These are phyloP conservation scores for Catocala nupta DNA, from an alignment of 2,888 invertebrate genomes.

Conservation along the genomic window DNA sequence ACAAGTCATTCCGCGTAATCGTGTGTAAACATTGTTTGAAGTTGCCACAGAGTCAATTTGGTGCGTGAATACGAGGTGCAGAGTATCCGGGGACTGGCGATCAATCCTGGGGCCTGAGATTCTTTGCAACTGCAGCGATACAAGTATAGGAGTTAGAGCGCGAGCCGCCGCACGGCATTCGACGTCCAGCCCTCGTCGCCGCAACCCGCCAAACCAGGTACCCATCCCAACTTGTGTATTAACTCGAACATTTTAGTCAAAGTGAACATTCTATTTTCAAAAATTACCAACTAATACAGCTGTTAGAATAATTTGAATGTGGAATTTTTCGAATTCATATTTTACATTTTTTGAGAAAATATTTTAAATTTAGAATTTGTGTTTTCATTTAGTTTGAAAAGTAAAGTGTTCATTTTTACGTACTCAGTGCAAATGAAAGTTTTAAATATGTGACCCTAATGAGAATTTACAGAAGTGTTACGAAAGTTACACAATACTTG, in stretches of 20 bases:
- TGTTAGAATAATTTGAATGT: background rate
- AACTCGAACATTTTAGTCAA: slow-evolving; percentile 28
- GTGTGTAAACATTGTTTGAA: slow-evolving; percentile 48
- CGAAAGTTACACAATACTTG: slow-evolving; percentile 18
- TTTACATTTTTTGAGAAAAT: background rate
- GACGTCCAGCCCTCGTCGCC: slow-evolving; percentile 63
- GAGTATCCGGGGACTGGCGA: slow-evolving; percentile 55
- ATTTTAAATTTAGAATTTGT: background rate
- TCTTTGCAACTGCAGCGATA: slow-evolving; percentile 71
- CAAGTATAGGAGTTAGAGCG: slow-evolving; percentile 48
- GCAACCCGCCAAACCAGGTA: slow-evolving; percentile 65
- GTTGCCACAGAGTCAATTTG: slow-evolving; percentile 58
- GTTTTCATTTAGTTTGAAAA: background rate
- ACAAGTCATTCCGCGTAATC: slow-evolving; percentile 39
- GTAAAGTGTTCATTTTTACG: slow-evolving; percentile 25
- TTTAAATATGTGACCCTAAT: slow-evolving; percentile 8
- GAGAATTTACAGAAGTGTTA: slow-evolving; percentile 7
- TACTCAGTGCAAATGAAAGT: slow-evolving; percentile 22
- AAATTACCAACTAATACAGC: background rate
- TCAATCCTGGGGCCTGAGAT: slow-evolving; percentile 66
- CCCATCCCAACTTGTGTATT: slow-evolving; percentile 29
- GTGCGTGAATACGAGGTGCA: slow-evolving; percentile 58
- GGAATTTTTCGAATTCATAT: background rate
- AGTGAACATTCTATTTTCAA: slow-evolving; percentile 29
- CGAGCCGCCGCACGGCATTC: slow-evolving; percentile 74